Conservation (phyloP, 1,140 invertebrate species). For the Charaxes varanes region DNA sequence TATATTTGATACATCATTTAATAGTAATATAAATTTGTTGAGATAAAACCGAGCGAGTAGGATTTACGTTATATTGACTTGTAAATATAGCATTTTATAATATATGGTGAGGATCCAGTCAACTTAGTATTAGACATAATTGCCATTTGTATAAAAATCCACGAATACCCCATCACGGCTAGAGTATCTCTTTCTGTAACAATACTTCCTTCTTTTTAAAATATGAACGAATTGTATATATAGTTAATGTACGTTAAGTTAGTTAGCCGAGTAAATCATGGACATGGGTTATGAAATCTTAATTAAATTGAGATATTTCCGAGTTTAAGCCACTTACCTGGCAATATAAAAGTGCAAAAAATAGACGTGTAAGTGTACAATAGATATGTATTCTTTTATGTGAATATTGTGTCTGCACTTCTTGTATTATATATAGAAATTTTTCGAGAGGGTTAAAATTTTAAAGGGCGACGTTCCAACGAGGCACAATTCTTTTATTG, state of each 20-base stretch:
- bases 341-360: slow-evolving; percentile 70
- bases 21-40: too few relatives aligned
- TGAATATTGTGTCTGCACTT: slow-evolving; percentile 67
- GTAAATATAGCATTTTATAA: slow-evolving; percentile 18
- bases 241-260: slow-evolving; percentile 41
- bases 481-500: slow-evolving; percentile 69
- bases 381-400: slow-evolving; percentile 62
- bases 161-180: slow-evolving; percentile 11
- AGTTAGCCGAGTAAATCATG: slow-evolving; percentile 47
- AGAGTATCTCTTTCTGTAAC: slow-evolving; percentile 49
- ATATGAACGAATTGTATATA: slow-evolving; percentile 51
- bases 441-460: slow-evolving; percentile 50
- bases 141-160: slow-evolving; percentile 19
- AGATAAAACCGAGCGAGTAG: not conserved
- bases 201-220: slow-evolving; percentile 45
- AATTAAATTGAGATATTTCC: slow-evolving; percentile 70
- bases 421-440: slow-evolving; percentile 62
- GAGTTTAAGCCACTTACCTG: slow-evolving; percentile 67
- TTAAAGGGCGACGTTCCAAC: slow-evolving; percentile 46
- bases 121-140: slow-evolving; percentile 10
- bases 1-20: too few relatives aligned
- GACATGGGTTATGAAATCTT: slow-evolving; percentile 65
- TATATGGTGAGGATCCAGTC: slow-evolving; percentile 12
- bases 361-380: slow-evolving; percentile 64
- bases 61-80: slow-evolving; percentile 8